A percentile compares a stretch with the other conserved stretches of the same genome.
Evolutionary conservation across 2,888 invertebrate genomes (phyloP).

Genomic region (Iphiclides podalirius): DNA sequence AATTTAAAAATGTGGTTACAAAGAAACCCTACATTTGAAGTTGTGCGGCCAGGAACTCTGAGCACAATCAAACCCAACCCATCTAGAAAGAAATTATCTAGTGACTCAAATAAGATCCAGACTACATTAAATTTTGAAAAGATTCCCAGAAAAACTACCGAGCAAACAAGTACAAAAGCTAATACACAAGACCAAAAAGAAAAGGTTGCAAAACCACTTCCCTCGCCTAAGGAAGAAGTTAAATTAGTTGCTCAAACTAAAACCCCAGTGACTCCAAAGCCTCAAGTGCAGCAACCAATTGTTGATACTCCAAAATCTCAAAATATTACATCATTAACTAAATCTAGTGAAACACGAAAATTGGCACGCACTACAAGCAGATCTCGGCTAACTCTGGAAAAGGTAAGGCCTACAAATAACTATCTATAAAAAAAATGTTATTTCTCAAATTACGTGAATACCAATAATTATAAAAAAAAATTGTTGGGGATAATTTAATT

Average conservation of each 20-base stretch:
- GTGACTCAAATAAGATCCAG: conserved; percentile 61
- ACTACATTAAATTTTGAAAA: conserved; percentile 73
- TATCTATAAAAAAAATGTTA: too few relatives aligned
- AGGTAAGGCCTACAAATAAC: conserved; percentile 53
- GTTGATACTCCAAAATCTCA: conserved; percentile 56
- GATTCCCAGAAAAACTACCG: conserved; percentile 53
- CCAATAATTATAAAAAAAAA: too few relatives aligned
- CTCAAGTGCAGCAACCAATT: conserved; percentile 37
- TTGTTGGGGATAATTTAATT: too few relatives aligned
- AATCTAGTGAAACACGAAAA: conserved; percentile 49
- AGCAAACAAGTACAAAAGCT: conserved; percentile 38
- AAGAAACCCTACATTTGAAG: conserved; percentile 93
- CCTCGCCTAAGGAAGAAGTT: conserved; percentile 43
- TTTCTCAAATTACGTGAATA: too few relatives aligned
- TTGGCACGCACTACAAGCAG: conserved; percentile 43
- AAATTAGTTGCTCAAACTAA: conserved; percentile 40
- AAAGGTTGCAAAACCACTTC: conserved; percentile 38
- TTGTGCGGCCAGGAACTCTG: conserved; percentile 83
- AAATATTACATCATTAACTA: conserved; percentile 29
- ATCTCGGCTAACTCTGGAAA: conserved; percentile 51
- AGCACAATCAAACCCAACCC: conserved; percentile 65
- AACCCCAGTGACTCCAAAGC: conserved; percentile 36
- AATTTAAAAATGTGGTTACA: conserved; percentile 91
- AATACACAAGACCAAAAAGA: conserved; percentile 39
- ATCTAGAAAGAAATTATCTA: conserved; percentile 48